Evolutionary conservation across 2,888 invertebrate species (phyloP).

Genomic region (Loripinus fragilis): DNA sequence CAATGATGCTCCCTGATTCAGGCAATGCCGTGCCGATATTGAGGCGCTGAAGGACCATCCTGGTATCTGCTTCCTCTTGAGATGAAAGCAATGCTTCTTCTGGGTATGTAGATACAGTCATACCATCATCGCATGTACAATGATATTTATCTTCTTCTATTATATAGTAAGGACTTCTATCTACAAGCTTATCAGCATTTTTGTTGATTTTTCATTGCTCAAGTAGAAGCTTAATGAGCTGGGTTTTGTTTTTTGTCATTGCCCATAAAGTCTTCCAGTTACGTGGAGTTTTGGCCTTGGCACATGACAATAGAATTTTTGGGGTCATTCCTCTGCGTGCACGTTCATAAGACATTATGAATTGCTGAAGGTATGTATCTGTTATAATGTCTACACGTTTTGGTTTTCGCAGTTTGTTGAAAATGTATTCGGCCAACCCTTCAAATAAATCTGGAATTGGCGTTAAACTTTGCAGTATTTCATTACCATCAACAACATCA

Average conservation of each 20-base stretch:
- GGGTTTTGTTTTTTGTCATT: neutral
- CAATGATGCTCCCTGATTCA: neutral
- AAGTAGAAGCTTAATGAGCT: neutral
- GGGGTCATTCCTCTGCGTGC: too few relatives aligned
- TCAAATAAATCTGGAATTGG: too few relatives aligned
- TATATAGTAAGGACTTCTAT: neutral
- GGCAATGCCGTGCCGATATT: neutral
- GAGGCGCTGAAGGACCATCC: constrained; percentile 32
- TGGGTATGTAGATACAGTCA: neutral
- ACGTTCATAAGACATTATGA: too few relatives aligned
- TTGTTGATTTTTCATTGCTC: neutral
- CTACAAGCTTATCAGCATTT: neutral
- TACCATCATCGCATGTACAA: neutral
- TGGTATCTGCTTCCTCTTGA: constrained; percentile 44
- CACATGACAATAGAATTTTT: neutral
- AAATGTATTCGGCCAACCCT: too few relatives aligned
- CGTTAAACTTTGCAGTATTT: too few relatives aligned
- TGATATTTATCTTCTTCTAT: neutral
- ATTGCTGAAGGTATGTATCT: too few relatives aligned
- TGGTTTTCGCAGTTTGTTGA: too few relatives aligned
- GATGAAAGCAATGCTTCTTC: neutral
- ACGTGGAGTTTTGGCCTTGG: neutral
- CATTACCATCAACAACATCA: too few relatives aligned
- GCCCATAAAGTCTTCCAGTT: neutral
- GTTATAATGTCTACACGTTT: too few relatives aligned